Base-by-base conservation (phyloP, 2,888 invertebrate species). In the Minunthozetes semirufus region DNA sequence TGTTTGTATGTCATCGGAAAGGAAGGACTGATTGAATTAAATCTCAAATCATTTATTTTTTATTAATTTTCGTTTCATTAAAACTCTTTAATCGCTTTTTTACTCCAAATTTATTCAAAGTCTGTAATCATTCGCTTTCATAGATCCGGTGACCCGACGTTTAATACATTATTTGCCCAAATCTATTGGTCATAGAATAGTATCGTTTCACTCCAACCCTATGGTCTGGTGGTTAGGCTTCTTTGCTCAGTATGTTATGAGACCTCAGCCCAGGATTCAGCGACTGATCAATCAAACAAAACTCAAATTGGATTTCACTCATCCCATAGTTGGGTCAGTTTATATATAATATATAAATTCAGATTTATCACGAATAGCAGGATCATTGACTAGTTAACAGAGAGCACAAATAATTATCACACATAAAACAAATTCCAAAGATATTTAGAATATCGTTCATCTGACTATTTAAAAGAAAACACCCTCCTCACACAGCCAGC, bases 211-310 rank as follows among this genome's bases (percentile, higher is more conserved):
- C 83, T 96, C 97, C 0, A 92, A 96, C 84, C 98, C 98, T 0
- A 87, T 94, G 29, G 94, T 93, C 4, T 99, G 97, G 96, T 99
- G 97, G 94, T 89, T 97, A 68, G 95, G 96, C 0, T 97, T 99
- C 85, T 92, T 98, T 83, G 86, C 97, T 42, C 92, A 92, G 82
- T 99, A 92, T 83, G 85, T 98, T 75, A 86, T 97, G 80, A 87
- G 92, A 78, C 79, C 79, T 19, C 78, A 78, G 61, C 72, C 75
- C 9, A 74, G 71, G 29, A 74, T 79, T 72, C 66, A 75, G 25
- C 53, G 33, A 11, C 66, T 79, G 48, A 59, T 79, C 4, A 56
- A 76, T 19, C 74, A 78, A 61, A 75, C 78, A 13, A 77, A 78
- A 73, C 68, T 74, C 53, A 77, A 77, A 73, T 66, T 79, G 59